Evolutionary conservation across 2,113 vertebrate species (phyloP), one percentile per base, ranked within the genome.

Genomic region (Sardina pilchardus): DNA sequence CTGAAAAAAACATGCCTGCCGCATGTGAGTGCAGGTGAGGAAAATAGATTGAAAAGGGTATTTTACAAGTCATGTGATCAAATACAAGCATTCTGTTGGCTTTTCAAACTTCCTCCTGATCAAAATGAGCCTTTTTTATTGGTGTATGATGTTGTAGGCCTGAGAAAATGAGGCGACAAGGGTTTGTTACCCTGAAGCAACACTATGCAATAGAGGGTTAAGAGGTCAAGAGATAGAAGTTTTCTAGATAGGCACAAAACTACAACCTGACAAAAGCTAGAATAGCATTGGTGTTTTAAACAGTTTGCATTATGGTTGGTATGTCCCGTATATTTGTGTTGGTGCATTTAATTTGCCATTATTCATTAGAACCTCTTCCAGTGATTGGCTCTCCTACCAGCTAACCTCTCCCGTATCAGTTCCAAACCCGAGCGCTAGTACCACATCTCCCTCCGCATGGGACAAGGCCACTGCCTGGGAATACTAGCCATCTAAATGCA

Each of bases 391-490:
- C 50, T 53, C 50, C 30, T 14, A 71, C n/a, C 71, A 67, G n/a
- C 26, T 9, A 30, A 67, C 63, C 63, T 30, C 26, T 3, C 53
- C 4, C 21, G 53, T 21, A 50, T 50, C 48, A 59, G 19, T 59
- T 59, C 19, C 0, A 24, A 59, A 59, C 30, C 2, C 9, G 26
- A 71, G n/a, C 30, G 10, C 30, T 34, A 67, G 7, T 7, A 21
- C 16, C 6, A 12, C n/a, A 71, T 30, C 34, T 71, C 30, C 26
- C 12, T 10, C 71, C 16, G 71, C 4, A 16, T 78, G 71, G 71
- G 34, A 36, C 19, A 78, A 39, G 71, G 30, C 71, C 71, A 78
- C 71, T 36, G 71, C 71, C 30, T 78, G 71, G 71, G 71, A 78
- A 78, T 78, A 36, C 30, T 75, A 36, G 8, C 30, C 67, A 75